Evolutionary conservation across 2,797 vertebrate genomes (phyloP).

Genomic region (Vespertilio murinus): DNA sequence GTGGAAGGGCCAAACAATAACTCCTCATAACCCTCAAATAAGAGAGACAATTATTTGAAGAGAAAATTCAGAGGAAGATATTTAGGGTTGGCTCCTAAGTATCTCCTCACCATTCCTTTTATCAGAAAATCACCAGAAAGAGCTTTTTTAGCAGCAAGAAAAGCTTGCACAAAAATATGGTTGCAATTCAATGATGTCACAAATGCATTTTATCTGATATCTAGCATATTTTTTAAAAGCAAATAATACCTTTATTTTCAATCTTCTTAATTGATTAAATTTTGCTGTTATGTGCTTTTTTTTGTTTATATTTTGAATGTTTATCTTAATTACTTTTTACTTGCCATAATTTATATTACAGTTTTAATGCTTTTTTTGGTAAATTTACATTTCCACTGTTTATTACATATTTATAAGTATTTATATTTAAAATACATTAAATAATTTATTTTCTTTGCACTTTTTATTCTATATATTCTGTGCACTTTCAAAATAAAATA

Average conservation of each 20-base stretch:
- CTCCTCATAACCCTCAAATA: not conserved
- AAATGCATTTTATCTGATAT: constrained; percentile 41
- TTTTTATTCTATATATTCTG: constrained; percentile 52
- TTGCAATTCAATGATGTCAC: not conserved
- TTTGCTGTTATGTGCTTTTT: constrained; percentile 18
- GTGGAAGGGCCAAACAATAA: not conserved
- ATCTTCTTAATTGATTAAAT: not conserved
- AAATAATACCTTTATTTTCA: constrained; percentile 39
- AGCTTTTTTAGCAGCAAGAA: not conserved
- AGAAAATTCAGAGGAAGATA: constrained; percentile 32
- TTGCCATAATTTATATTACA: not conserved
- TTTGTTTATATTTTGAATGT: not conserved
- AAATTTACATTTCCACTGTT: not conserved
- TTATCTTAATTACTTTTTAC: constrained; percentile 43
- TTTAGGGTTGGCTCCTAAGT: not conserved
- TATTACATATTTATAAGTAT: not conserved
- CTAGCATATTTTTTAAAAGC: not conserved
- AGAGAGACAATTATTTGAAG: not conserved
- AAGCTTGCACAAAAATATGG: not conserved
- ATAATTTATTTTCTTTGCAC: constrained; percentile 13
- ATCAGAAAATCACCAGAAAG: constrained; percentile 17
- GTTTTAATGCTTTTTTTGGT: not conserved
- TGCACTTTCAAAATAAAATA: constrained; percentile 25
- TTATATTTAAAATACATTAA: not conserved
- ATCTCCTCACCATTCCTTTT: not conserved